A percentile compares a stretch with the other conserved stretches of the same genome.
Conservation (phyloP, 2,888 invertebrate genomes). For the Clivina fossor region DNA sequence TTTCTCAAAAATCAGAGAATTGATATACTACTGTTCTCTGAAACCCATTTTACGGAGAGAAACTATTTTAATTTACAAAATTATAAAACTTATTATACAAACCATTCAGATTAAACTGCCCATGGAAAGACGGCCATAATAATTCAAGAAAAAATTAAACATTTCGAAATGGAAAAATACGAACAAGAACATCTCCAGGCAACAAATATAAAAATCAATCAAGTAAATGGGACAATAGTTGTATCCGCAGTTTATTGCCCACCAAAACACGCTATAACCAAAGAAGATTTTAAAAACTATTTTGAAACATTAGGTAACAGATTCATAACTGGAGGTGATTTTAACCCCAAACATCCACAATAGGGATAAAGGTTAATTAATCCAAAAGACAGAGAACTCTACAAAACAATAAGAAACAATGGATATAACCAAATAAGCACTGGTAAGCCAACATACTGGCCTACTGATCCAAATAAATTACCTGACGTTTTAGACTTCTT, state of each 20-base stretch:
- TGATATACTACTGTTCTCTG: conserved; percentile 6
- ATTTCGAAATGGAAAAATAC: conserved; percentile 3
- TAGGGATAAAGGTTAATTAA: not conserved
- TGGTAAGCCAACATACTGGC: conserved; percentile 42
- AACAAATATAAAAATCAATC: conserved; percentile 6
- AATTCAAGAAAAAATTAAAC: conserved; percentile 6
- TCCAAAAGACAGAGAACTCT: not conserved
- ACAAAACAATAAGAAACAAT: not conserved
- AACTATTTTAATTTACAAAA: conserved; percentile 9
- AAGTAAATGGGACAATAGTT: not conserved
- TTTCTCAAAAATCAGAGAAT: conserved; percentile 2
- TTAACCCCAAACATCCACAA: conserved; percentile 37
- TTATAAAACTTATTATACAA: conserved; percentile 15
- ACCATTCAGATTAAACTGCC: conserved; percentile 1
- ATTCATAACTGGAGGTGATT: conserved; percentile 38
- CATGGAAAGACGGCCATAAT: conserved; percentile 1
- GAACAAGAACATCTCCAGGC: conserved; percentile 9
- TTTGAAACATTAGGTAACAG: conserved; percentile 14
- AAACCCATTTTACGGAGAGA: conserved; percentile 11
- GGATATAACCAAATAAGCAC: conserved; percentile 29
- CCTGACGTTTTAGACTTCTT: conserved; percentile 42
- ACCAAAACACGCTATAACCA: conserved; percentile 13
- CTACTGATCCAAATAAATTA: conserved; percentile 38
- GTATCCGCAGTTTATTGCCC: conserved; percentile 14
- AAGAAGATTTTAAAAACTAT: conserved; percentile 17